These are phyloP conservation scores for Gopherus evgoodei DNA, from an alignment of 2,113 vertebrate species.

Conservation along the genomic window DNA sequence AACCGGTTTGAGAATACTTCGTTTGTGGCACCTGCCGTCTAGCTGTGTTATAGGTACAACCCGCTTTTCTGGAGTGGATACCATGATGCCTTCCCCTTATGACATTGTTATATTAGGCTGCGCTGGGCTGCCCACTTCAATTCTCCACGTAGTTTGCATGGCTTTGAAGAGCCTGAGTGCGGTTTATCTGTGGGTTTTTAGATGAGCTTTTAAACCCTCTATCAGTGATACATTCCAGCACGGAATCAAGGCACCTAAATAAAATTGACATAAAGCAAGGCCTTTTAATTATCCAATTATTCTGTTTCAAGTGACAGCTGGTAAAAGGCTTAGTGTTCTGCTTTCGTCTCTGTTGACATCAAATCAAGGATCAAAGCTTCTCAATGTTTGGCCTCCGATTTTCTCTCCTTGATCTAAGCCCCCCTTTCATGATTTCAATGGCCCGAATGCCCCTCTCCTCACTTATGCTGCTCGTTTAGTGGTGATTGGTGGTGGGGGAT, in stretches of 20 bases:
- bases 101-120: not conserved
- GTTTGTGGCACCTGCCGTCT: not conserved
- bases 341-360: constrained; percentile 71
- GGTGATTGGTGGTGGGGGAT: constrained; percentile 38
- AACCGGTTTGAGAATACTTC: not conserved
- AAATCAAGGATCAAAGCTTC: constrained; percentile 76
- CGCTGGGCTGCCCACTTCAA: not conserved
- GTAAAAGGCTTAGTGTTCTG: constrained; percentile 70
- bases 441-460: constrained; percentile 47
- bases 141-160: constrained; percentile 14
- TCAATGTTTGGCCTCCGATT: constrained; percentile 70
- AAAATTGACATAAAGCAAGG: constrained; percentile 76
- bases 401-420: constrained; percentile 70
- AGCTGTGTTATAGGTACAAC: not conserved
- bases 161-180: constrained; percentile 55
- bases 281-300: constrained; percentile 83
- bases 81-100: not conserved
- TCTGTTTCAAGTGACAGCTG: constrained; percentile 77
- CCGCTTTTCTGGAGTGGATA: not conserved
- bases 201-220: constrained; percentile 71
- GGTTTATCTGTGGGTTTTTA: constrained; percentile 54
- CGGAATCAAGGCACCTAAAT: constrained; percentile 78
- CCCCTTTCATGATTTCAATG: constrained; percentile 55
- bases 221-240: constrained; percentile 76
- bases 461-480: constrained; percentile 24